These are phyloP conservation scores for Pissodes strobi DNA, from an alignment of 1,140 invertebrate genomes.

Conservation along the genomic window DNA sequence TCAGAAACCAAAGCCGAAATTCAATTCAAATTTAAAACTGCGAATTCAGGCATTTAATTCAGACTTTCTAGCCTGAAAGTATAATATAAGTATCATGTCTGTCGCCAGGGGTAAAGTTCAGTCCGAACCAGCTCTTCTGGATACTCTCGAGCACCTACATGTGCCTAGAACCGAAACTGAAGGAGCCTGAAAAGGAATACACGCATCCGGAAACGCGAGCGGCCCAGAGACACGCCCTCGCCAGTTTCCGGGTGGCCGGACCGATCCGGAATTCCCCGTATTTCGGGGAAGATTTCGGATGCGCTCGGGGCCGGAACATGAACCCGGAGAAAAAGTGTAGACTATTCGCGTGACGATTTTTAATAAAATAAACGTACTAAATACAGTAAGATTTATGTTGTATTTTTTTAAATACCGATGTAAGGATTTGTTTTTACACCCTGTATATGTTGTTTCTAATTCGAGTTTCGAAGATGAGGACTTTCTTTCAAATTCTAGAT, in stretches of 20 bases:
- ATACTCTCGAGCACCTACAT: background rate
- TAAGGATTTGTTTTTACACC: too few relatives aligned
- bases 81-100: too few relatives aligned
- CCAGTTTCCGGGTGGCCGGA: slow-evolving; percentile 21
- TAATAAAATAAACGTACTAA: too few relatives aligned
- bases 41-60: too few relatives aligned
- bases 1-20: too few relatives aligned
- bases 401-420: too few relatives aligned
- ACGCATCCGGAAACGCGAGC: background rate
- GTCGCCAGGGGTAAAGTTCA: slow-evolving; percentile 13
- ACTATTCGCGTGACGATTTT: background rate
- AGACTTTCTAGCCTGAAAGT: too few relatives aligned
- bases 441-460: too few relatives aligned
- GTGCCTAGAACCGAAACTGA: background rate
- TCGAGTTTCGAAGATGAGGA: too few relatives aligned
- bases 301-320: slow-evolving; percentile 62
- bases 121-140: slow-evolving; percentile 14
- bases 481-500: too few relatives aligned
- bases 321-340: slow-evolving; percentile 63
- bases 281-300: slow-evolving; percentile 70
- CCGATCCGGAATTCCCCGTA: slow-evolving; percentile 46
- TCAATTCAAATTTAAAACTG: too few relatives aligned
- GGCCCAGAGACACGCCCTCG: slow-evolving; percentile 1
- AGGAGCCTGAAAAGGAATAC: background rate
- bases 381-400: too few relatives aligned